Evolutionary conservation across 2,888 invertebrate genomes (phyloP).

Genomic region (Blomia tropicalis): DNA sequence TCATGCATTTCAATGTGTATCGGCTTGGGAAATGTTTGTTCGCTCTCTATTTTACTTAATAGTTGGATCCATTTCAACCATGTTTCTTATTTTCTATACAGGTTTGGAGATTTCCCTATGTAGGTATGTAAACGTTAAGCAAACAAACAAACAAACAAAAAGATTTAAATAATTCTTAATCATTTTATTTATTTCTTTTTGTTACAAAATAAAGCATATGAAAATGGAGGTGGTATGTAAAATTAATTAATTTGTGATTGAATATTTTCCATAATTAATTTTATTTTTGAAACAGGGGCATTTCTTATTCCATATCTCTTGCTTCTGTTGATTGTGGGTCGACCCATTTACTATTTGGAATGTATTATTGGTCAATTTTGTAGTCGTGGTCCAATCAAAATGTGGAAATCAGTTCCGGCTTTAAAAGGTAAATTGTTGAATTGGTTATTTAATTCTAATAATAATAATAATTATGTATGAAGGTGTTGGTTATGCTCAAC

Average conservation of each 20-base stretch:
- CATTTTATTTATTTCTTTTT: background rate
- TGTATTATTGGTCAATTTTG: constrained; percentile 61
- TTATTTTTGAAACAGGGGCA: no score
- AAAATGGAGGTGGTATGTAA: background rate
- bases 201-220: background rate
- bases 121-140: background rate
- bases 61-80: background rate
- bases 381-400: constrained; percentile 57
- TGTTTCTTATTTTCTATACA: no score
- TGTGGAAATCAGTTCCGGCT: constrained; percentile 60
- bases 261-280: no score
- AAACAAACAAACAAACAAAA: no score
- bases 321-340: constrained; percentile 49
- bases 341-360: constrained; percentile 63
- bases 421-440: constrained; percentile 42
- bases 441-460: background rate
- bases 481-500: constrained; percentile 47
- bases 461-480: background rate
- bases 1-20: background rate
- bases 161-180: no score
- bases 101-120: background rate
- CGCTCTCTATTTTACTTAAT: background rate
- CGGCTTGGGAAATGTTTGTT: background rate
- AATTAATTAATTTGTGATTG: no score
- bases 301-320: constrained; percentile 44